Percentiles rank a stretch among this genome's conserved stretches.
Conservation (phyloP, 1,140 invertebrate species). For the Apis dorsata region DNA sequence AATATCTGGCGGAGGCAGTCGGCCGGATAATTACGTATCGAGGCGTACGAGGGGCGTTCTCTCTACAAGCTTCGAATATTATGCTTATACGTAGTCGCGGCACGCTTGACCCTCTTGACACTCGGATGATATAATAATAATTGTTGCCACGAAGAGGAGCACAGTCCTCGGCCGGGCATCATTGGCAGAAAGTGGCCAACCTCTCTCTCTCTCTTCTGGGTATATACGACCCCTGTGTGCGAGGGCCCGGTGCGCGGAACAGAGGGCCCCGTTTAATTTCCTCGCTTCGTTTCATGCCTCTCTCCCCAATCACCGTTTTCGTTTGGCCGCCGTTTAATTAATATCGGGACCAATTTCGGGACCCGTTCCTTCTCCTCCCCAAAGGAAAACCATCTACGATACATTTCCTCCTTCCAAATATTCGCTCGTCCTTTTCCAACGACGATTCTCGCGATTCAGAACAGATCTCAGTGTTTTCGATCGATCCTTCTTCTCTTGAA, state of each 20-base stretch:
- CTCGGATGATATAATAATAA: slow-evolving; percentile 70
- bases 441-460: no score
- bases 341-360: slow-evolving; percentile 1
- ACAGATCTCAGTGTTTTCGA: no score
- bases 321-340: slow-evolving; percentile 47
- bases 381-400: no score
- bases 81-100: slow-evolving; percentile 64
- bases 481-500: no score
- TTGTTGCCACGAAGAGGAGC: slow-evolving; percentile 61
- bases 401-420: no score
- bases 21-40: slow-evolving; percentile 73
- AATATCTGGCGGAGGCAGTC: slow-evolving; percentile 66
- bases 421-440: no score
- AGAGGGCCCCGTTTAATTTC: slow-evolving; percentile 40
- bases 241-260: slow-evolving; percentile 25
- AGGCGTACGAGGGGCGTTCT: slow-evolving; percentile 67
- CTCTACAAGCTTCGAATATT: slow-evolving; percentile 55
- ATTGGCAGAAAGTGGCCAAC: slow-evolving; percentile 17
- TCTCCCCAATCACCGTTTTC: slow-evolving; percentile 36
- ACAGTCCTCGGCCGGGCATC: neutral
- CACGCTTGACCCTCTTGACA: slow-evolving; percentile 74
- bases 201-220: neutral
- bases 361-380: no score
- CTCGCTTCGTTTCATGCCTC: slow-evolving; percentile 49
- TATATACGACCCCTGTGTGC: neutral